Evolutionary conservation across 1,140 invertebrate species (phyloP).

Genomic region (Sinonovacula constricta): DNA sequence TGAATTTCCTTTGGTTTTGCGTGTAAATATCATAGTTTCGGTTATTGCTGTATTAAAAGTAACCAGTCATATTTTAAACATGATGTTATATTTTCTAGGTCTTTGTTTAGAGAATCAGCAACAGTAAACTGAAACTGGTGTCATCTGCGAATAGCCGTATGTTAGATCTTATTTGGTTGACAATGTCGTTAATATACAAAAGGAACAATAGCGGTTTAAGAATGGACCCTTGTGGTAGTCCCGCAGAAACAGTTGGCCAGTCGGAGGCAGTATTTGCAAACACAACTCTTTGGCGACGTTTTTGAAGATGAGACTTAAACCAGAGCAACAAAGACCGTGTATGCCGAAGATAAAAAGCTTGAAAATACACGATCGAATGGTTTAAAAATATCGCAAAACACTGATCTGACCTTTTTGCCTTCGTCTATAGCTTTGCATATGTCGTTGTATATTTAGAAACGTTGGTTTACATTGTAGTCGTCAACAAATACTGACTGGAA

Average conservation of each 20-base stretch:
- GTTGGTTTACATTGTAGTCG: slow-evolving; percentile 11
- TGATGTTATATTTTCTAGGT: not conserved
- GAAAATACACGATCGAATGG: not conserved
- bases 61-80: slow-evolving; percentile 16
- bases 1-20: not conserved
- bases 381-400: not conserved
- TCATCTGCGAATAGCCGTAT: slow-evolving; percentile 15
- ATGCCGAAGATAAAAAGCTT: not conserved
- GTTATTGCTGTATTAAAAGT: slow-evolving; percentile 40
- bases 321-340: not conserved
- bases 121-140: slow-evolving; percentile 1
- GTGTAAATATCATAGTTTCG: slow-evolving; percentile 6
- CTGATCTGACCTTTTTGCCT: not conserved
- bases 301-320: not conserved
- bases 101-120: not conserved
- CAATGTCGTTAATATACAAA: too few species aligned
- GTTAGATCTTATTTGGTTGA: not conserved
- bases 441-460: slow-evolving; percentile 1
- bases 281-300: not conserved
- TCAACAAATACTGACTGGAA: slow-evolving; percentile 6
- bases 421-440: not conserved
- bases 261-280: too few species aligned
- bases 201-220: too few species aligned
- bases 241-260: too few species aligned
- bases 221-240: too few species aligned